Percentiles rank a stretch among this genome's conserved stretches.
Evolutionary conservation across 64 coral and sea anemone genomes (phyloP).

Genomic region (Montipora cactus): DNA sequence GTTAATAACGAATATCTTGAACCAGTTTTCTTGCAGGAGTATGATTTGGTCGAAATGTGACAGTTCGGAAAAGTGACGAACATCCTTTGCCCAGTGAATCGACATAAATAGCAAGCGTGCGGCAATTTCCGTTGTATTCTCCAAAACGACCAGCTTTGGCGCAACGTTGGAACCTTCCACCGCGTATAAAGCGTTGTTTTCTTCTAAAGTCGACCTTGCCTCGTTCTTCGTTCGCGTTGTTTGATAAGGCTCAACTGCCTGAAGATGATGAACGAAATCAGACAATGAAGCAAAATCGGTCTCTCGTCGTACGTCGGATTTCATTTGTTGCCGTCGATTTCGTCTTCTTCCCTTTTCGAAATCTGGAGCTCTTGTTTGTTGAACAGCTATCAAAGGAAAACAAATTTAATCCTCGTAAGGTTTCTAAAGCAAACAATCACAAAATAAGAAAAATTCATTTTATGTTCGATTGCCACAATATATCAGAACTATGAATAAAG

Average conservation of each 20-base stretch:
- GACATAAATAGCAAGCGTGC: slow-evolving; percentile 96
- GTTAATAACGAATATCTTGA: slow-evolving; percentile 94
- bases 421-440: neutral
- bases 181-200: slow-evolving; percentile 1
- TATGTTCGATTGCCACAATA: slow-evolving; percentile 29
- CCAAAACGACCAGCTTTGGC: slow-evolving; percentile 15
- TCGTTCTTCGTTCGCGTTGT: slow-evolving; percentile 14
- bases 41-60: slow-evolving; percentile 94
- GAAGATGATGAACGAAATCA: slow-evolving; percentile 90
- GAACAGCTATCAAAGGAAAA: slow-evolving; percentile 76
- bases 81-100: slow-evolving; percentile 93
- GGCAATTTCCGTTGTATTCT: slow-evolving; percentile 84
- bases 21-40: slow-evolving; percentile 95
- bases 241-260: slow-evolving; percentile 91
- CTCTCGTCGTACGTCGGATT: slow-evolving; percentile 79
- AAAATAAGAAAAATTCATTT: neutral
- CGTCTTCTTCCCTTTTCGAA: slow-evolving; percentile 83
- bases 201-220: slow-evolving; percentile 13
- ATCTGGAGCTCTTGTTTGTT: slow-evolving; percentile 87
- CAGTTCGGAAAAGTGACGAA: slow-evolving; percentile 95
- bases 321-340: slow-evolving; percentile 63
- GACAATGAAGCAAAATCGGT: slow-evolving; percentile 87
- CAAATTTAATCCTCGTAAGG: neutral
- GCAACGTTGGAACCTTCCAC: slow-evolving; percentile 5
- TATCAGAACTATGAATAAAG: neutral